Conservation (phyloP, 2,797 vertebrate genomes). For the Macroramphosus scolopax region DNA sequence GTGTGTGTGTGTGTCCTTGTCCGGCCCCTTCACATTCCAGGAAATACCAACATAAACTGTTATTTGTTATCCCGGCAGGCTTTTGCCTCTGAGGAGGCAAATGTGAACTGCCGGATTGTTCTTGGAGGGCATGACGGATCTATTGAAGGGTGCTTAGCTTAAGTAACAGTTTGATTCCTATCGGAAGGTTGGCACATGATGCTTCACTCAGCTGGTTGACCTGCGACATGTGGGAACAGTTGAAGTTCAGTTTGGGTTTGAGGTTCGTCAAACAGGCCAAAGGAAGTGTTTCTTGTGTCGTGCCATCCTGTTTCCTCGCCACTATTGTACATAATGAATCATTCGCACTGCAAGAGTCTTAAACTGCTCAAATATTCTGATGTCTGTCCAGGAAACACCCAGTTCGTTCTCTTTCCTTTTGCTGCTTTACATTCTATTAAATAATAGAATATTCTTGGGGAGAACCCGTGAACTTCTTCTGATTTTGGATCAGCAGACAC, state of each 20-base stretch:
- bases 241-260: no score
- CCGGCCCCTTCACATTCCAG: conserved; percentile 70
- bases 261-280: conserved; percentile 14
- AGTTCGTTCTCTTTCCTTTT: no score
- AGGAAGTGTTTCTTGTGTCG: conserved; percentile 47
- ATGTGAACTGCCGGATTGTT: conserved; percentile 31
- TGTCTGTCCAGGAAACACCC: background rate
- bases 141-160: conserved; percentile 22
- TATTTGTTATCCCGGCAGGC: conserved; percentile 33
- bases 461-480: no score
- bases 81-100: conserved; percentile 38
- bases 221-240: no score
- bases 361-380: background rate
- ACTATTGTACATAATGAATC: conserved; percentile 20
- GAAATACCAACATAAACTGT: conserved; percentile 76
- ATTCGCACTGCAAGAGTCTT: background rate
- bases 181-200: no score
- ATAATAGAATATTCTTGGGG: no score
- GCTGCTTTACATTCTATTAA: no score
- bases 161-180: no score
- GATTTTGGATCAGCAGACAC: no score
- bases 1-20: no score
- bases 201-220: no score
- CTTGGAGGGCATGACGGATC: conserved; percentile 11
- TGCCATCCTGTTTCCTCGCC: conserved; percentile 40